phyloP scores from a whole-genome alignment of 2,113 vertebrate species.

The Chionis minor region DNA sequence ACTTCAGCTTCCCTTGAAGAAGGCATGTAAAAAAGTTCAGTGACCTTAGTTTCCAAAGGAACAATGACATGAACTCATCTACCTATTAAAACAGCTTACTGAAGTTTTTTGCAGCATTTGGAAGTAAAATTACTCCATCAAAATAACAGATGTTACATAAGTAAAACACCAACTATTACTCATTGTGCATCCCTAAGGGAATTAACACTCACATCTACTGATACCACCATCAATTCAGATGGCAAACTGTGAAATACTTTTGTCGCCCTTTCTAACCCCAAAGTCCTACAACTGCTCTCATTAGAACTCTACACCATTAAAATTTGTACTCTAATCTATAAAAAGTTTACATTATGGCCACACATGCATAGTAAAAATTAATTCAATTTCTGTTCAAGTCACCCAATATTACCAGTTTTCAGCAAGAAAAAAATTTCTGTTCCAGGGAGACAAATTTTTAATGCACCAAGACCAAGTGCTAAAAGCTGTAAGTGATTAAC shows the following conservation, averaged over 20 bases:
- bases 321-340: neutral
- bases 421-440: neutral
- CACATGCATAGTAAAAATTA: neutral
- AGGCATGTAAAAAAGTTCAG: conserved; percentile 72
- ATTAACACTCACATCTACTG: conserved; percentile 43
- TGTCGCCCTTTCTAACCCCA: neutral
- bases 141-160: conserved; percentile 76
- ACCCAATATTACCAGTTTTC: neutral
- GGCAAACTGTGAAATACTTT: conserved; percentile 53
- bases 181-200: conserved; percentile 69
- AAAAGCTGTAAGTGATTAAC: neutral
- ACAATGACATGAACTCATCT: conserved; percentile 75
- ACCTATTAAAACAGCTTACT: conserved; percentile 86
- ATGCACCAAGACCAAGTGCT: neutral
- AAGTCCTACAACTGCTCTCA: neutral
- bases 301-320: neutral
- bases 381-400: neutral
- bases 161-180: conserved; percentile 81
- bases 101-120: conserved; percentile 75
- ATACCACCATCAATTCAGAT: conserved; percentile 75
- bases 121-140: conserved; percentile 83
- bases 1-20: conserved; percentile 85
- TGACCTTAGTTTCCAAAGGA: conserved; percentile 76
- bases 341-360: neutral
- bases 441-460: neutral